Evolutionary conservation across 2,113 vertebrate genomes (phyloP), one percentile per base, ranked within the genome.

Genomic region (Epinephelus moara): DNA sequence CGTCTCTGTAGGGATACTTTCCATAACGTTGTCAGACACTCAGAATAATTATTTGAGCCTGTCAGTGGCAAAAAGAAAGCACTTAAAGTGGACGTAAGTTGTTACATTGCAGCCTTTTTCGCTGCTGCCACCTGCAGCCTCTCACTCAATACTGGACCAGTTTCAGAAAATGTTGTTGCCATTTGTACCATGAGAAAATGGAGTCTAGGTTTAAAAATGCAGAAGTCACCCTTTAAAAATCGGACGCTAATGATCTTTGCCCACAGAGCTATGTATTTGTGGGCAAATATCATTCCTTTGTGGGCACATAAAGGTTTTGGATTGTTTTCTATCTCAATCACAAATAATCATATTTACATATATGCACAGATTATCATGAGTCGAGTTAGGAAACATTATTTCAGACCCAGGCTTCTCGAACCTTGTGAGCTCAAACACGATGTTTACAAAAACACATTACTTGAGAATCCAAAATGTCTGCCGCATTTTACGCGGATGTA

Each of bases 251-350:
- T 21, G n/a, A 70, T 76, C 47, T 83, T 72, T 70, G 33, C 21
- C 49, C 72, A 17, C 57, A n/a, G 63, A 75, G 40, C 9, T 10
- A 15, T 82, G 23, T 30, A 66, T 55, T 40, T 68, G 37, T 56
- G 64, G 53, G 61, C 27, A 63, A 37, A 50, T 25, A 59, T 53
- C 40, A 85, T 76, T 37, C 81, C 82, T 75, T 87, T 57, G 81
- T 79, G 68, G 42, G 56, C 67, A 77, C 76, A 56, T 80, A 52
- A 49, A 37, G 21, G 4, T 23, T 52, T 33, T 14, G 33, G 3
- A 12, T 56, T 61, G 55, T 81, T 47, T 47, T 49, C 15, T 6
- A 4, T 70, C 53, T 64, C 59, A 33, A n/a, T 62, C 14, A 40
- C 55, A 81, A 47, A 33, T 82, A 33, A 45, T 64, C 25, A 55